Evolutionary conservation across 64 coral and sea anemone species (phyloP), one percentile per base, ranked within the genome.

Genomic region (Montipora cactus): DNA sequence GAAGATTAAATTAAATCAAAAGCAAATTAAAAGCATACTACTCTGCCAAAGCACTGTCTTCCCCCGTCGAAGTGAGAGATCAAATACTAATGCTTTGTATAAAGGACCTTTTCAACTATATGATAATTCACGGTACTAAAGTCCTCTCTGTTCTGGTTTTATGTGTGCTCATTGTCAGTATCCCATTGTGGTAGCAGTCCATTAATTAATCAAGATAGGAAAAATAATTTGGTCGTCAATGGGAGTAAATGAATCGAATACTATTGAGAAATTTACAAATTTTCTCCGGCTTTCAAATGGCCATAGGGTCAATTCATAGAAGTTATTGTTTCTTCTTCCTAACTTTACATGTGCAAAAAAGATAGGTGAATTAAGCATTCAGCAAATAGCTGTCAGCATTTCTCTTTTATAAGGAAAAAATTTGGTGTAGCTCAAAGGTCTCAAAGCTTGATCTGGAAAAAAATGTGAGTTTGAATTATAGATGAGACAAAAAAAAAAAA

Each of bases 1-100:
- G 37, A 25, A 47, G 81, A 84, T 67, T 84, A 12, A 47, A 84
- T 84, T 84, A 84, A 67, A 67, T 37, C 67, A 55, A 0, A 5
- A 7, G 25, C 45, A 86, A 50, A 69, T 47, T 19, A 2, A 84
- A n/a, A 19, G 44, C 44, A 18, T 22, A 2, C 45, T 25, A 19
- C 10, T 51, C 18, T 21, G 46, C 12, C 5, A 45, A 78, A 19
- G 3, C 44, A n/a, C 28, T 28, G 28, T 28, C 8, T 19, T 71
- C 20, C 2, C 5, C 52, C 52, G 10, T 55, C 13, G 61, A 12
- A 64, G 0, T 14, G 8, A 14, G 61, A 64, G 13, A 64, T 64
- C 4, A 14, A 64, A 64, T 4, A 12, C 13, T 37, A 2, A 37
- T 14, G 61, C 61, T 15, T 64, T 64, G 4, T 64, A 14, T 64